Base-by-base conservation (phyloP, 2,888 invertebrate species). In the Merodon equestris region DNA sequence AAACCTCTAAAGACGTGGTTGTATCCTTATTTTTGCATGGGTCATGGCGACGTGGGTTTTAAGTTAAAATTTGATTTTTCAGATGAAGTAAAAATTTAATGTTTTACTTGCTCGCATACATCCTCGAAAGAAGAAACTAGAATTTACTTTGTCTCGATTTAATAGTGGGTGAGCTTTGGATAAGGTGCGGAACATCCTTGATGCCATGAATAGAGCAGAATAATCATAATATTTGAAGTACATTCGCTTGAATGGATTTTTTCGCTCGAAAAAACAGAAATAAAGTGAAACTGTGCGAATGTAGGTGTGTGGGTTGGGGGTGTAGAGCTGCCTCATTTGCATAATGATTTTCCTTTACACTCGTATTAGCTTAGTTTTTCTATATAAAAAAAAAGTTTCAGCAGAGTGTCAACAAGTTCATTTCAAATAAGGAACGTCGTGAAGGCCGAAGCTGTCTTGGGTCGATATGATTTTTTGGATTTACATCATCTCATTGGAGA, bases 191-290 rank as follows among this genome's bases (percentile, higher is more conserved):
- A n/a, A n/a, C n/a, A 42, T n/a, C 60, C 45, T 68, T 19, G 38
- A 15, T 15, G 61, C 66, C 60, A 66, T 77, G 72, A 77, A 77
- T 77, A 61, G 61, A 44, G 47, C 45, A 67, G 72, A 58, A 77
- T 68, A 76, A 77, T 77, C 51, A 67, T 72, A 3, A 44, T 54
- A 50, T 61, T 56, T 34, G 45, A 51, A 77, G 76, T 67, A 54
- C 66, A 67, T 67, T 67, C 67, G 47, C 72, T 61, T 67, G 66
- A 77, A 72, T 77, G 61, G 76, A 72, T 56, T 63, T 68, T 57
- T 73, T 53, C 72, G 67, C 61, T 57, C 38, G 53, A 44, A 19
- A 63, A 68, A 58, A 72, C 48, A 19, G 15, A 56, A 63, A 77
- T 77, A 53, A 63, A 66, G 18, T 18, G 1, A 15, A 66, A 57